Conservation (phyloP, 2,888 invertebrate species). For the Branchipolynoe longqiensis region DNA sequence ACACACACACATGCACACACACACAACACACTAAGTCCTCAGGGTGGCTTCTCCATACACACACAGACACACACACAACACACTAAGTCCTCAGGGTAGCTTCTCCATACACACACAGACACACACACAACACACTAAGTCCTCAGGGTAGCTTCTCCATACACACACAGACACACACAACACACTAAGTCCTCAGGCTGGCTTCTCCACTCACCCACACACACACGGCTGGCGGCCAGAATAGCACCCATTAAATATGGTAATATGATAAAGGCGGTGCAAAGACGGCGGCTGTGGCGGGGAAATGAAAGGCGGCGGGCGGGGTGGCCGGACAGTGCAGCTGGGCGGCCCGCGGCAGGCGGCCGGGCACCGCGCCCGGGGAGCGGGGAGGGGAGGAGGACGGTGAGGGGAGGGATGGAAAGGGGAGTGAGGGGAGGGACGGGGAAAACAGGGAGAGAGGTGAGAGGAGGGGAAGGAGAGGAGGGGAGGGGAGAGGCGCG, state of each 20-base stretch:
- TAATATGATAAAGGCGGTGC: constrained; percentile 25
- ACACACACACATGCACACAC: no score
- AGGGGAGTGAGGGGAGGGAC: background rate
- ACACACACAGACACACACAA: background rate
- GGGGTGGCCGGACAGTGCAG: no score
- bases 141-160: no score
- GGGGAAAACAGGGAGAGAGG: background rate
- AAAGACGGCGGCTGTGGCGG: background rate
- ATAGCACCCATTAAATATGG: constrained; percentile 45
- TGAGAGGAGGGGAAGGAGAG: no score
- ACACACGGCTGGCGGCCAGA: background rate
- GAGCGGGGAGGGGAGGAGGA: background rate
- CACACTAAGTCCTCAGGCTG: background rate
- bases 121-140: no score
- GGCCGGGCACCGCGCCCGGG: no score
- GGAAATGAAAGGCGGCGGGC: constrained; percentile 1
- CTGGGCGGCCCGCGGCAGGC: no score
- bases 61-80: background rate
- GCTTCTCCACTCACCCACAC: background rate
- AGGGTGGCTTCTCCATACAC: no score
- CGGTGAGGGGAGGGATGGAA: background rate
- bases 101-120: no score
- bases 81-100: no score
- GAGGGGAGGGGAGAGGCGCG: no score
- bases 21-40: no score